These are phyloP conservation scores for Lasius fuliginosus DNA, from an alignment of 2,888 invertebrate genomes.

Conservation along the genomic window DNA sequence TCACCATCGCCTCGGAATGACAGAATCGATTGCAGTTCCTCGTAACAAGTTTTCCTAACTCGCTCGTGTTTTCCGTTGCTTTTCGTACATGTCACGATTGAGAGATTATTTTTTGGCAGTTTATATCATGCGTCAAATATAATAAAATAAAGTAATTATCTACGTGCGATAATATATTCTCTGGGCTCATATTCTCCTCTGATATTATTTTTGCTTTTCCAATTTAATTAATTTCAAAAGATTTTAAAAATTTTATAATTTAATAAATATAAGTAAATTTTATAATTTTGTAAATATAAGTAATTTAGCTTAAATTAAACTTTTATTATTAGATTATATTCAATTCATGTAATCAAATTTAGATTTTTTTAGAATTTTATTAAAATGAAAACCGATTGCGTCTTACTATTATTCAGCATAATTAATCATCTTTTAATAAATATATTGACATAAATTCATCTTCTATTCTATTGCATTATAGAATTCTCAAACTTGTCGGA, in stretches of 20 bases:
- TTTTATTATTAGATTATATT: background rate
- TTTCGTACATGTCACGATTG: background rate
- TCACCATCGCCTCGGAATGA: constrained; percentile 34
- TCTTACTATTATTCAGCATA: background rate
- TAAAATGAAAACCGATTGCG: background rate
- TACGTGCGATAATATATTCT: background rate
- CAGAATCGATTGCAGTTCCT: constrained; percentile 55
- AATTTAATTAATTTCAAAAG: background rate
- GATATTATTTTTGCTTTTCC: background rate
- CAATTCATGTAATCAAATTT: constrained; percentile 2
- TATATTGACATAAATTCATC: background rate
- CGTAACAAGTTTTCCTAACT: constrained; percentile 32
- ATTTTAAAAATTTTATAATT: background rate
- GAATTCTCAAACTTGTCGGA: background rate
- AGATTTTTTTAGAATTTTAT: background rate
- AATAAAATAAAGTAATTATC: background rate
- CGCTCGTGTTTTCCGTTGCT: background rate
- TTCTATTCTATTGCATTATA: background rate
- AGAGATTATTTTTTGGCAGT: background rate
- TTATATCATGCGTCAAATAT: constrained; percentile 9
- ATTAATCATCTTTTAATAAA: constrained; percentile 3
- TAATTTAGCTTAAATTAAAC: background rate
- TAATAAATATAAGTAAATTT: background rate
- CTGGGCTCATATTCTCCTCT: background rate
- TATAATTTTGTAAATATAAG: background rate